These are phyloP conservation scores for Parauchenoglanis ngamensis DNA, from an alignment of 2,797 vertebrate genomes.

Conservation along the genomic window DNA sequence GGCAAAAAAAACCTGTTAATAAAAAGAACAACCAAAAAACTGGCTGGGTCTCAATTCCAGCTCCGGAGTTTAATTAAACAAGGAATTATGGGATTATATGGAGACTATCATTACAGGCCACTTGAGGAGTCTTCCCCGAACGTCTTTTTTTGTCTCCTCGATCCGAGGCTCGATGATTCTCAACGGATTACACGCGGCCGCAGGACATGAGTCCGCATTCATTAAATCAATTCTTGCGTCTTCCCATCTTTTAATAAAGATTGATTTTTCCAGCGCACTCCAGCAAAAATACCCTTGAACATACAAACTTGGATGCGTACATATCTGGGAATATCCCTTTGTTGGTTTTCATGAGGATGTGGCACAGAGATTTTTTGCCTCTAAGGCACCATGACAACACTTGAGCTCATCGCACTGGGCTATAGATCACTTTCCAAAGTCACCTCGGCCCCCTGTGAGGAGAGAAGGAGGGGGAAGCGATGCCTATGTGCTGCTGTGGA, in stretches of 20 bases:
- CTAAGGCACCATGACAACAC: constrained; percentile 77
- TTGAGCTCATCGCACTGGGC: constrained; percentile 71
- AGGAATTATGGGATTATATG: constrained; percentile 90
- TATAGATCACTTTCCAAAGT: constrained; percentile 78
- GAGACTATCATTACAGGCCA: constrained; percentile 84
- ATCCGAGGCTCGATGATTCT: constrained; percentile 80
- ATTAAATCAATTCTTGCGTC: constrained; percentile 84
- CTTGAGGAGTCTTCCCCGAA: constrained; percentile 78
- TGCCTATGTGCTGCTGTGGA: constrained; percentile 49
- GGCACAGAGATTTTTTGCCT: constrained; percentile 65
- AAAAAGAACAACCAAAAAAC: constrained; percentile 74
- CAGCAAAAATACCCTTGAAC: constrained; percentile 75
- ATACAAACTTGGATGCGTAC: constrained; percentile 81
- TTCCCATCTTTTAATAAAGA: constrained; percentile 81
- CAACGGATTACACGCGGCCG: constrained; percentile 81
- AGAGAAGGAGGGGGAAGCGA: constrained; percentile 40
- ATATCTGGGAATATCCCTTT: constrained; percentile 75
- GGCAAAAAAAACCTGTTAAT: constrained; percentile 36
- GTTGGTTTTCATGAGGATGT: constrained; percentile 81
- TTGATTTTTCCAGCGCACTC: constrained; percentile 74
- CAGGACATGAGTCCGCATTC: constrained; percentile 85
- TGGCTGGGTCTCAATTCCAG: constrained; percentile 77
- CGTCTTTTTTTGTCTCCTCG: constrained; percentile 75
- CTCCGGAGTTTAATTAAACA: constrained; percentile 89
- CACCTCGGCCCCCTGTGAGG: constrained; percentile 68